Percentiles rank a stretch among this genome's conserved stretches.
These are phyloP conservation scores for Oryctes rhinoceros DNA, from an alignment of 1,140 invertebrate species.

Conservation along the genomic window DNA sequence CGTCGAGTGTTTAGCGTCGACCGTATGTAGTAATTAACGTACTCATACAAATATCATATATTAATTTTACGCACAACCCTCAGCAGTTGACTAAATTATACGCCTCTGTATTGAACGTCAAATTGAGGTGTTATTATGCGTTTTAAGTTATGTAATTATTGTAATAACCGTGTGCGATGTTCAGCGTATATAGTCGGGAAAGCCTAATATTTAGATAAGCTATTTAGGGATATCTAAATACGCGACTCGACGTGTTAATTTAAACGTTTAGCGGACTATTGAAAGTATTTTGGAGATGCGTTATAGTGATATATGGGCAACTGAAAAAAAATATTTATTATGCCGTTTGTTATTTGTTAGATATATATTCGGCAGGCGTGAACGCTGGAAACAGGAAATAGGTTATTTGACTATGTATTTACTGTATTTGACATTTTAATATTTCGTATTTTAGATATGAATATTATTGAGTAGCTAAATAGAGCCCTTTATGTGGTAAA, in stretches of 20 bases:
- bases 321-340: neutral
- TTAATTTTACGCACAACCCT: constrained; percentile 34
- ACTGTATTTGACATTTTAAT: neutral
- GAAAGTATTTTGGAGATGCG: neutral
- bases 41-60: constrained; percentile 29
- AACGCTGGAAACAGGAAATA: neutral
- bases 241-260: constrained; percentile 20
- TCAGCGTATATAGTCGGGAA: neutral
- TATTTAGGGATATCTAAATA: neutral
- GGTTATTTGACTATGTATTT: neutral
- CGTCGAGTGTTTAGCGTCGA: neutral
- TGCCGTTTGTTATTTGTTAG: neutral
- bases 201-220: constrained; percentile 26
- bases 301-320: neutral
- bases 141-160: constrained; percentile 37
- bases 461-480: too few relatives aligned
- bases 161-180: constrained; percentile 9
- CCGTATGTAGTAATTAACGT: constrained; percentile 21
- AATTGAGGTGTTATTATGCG: constrained; percentile 37
- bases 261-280: neutral
- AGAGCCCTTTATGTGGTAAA: too few relatives aligned
- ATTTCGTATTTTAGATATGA: neutral
- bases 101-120: constrained; percentile 28
- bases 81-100: constrained; percentile 37
- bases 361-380: neutral